Evolutionary conservation across 1,140 invertebrate species (phyloP).

Genomic region (Eriosoma lanigerum): DNA sequence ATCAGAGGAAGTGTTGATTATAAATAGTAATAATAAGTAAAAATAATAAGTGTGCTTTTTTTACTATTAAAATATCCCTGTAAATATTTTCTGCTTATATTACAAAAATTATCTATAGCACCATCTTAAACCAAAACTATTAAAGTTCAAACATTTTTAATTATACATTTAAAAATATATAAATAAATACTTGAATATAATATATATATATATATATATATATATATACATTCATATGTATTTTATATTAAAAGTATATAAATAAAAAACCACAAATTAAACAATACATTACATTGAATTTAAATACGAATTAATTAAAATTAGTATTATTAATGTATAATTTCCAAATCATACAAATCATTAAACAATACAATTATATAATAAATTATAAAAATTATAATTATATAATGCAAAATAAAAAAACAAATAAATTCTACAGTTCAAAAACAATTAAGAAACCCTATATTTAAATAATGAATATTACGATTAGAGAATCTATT

Average conservation of each 20-base stretch:
- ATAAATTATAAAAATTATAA: not conserved
- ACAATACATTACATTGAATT: not conserved
- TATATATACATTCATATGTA: too few species aligned
- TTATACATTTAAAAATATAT: not conserved
- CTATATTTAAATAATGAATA: not conserved
- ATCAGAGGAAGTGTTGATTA: not conserved
- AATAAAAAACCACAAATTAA: not conserved
- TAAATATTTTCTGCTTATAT: conserved; percentile 24
- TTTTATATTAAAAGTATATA: too few species aligned
- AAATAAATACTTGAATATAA: too few species aligned
- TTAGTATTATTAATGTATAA: not conserved
- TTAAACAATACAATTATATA: not conserved
- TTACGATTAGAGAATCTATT: too few species aligned
- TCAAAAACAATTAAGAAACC: too few species aligned
- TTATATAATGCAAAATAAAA: too few species aligned
- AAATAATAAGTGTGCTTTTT: not conserved
- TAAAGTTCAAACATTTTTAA: not conserved
- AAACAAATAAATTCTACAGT: too few species aligned
- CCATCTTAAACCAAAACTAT: conserved; percentile 29
- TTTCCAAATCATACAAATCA: not conserved
- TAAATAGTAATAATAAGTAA: not conserved
- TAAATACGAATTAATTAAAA: not conserved
- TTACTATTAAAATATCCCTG: conserved; percentile 20
- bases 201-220: too few species aligned
- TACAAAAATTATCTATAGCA: conserved; percentile 19